Conservation (phyloP, 2,797 vertebrate genomes). For the Philypnodon macrostomus region DNA sequence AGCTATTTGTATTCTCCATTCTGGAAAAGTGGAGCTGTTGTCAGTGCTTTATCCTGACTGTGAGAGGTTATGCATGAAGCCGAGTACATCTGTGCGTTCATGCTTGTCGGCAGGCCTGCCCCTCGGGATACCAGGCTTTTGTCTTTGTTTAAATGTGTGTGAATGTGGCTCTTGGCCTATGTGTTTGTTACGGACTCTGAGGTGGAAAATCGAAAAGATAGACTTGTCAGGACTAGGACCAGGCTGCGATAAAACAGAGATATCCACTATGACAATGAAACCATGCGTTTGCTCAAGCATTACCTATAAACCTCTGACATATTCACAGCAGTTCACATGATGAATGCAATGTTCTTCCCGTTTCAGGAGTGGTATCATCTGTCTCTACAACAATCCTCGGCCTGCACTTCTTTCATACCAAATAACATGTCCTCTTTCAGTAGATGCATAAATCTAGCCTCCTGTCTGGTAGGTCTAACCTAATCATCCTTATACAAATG, state of each 20-base stretch:
- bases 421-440: too few species aligned
- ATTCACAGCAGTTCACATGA: too few species aligned
- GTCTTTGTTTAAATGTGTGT: conserved; percentile 10
- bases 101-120: conserved; percentile 6
- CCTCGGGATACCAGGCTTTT: conserved; percentile 5
- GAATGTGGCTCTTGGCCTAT: neutral
- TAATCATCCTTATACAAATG: too few species aligned
- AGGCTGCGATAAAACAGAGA: neutral
- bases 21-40: conserved; percentile 9
- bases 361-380: too few species aligned
- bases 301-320: too few species aligned
- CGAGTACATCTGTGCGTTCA: conserved; percentile 10
- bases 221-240: neutral
- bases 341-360: too few species aligned
- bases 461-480: too few species aligned
- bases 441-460: too few species aligned
- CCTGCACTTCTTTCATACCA: too few species aligned
- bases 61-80: conserved; percentile 18
- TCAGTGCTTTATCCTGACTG: conserved; percentile 14
- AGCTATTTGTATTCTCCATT: conserved; percentile 21
- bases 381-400: too few species aligned
- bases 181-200: conserved; percentile 1
- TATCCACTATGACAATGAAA: neutral
- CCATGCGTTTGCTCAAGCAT: neutral
- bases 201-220: conserved; percentile 4